A percentile compares a stretch with the other conserved stretches of the same genome.
Conservation (phyloP, 2,797 vertebrate genomes). For the Tapera naevia region DNA sequence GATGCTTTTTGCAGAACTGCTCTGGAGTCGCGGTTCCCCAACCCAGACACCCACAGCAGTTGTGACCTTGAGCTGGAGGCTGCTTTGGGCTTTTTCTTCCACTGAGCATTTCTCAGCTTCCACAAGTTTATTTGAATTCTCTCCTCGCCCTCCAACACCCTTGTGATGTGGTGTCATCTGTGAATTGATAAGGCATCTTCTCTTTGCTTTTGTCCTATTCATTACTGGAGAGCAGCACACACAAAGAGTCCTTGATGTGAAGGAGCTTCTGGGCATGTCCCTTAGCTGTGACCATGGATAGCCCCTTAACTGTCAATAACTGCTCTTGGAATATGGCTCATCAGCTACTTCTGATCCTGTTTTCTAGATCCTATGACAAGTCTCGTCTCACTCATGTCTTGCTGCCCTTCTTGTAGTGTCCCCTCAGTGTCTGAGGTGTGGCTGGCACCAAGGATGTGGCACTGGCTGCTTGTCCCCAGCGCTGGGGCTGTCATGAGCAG, state of each 20-base stretch:
- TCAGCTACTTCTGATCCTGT: background rate
- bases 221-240: background rate
- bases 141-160: background rate
- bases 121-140: background rate
- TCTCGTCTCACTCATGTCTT: background rate
- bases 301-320: background rate
- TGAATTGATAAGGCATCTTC: background rate
- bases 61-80: background rate
- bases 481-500: background rate
- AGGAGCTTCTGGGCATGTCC: background rate
- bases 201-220: background rate
- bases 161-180: background rate
- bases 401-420: background rate
- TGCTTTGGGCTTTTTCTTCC: background rate
- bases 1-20: background rate
- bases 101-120: background rate
- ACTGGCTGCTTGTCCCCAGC: background rate
- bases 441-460: background rate
- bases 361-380: background rate
- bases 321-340: background rate
- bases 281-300: background rate
- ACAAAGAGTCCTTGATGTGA: background rate
- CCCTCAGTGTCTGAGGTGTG: rapidly evolving
- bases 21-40: background rate
- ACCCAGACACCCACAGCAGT: rapidly evolving